Conservation (phyloP, 2,888 invertebrate species). For the Brachycybe producta region DNA sequence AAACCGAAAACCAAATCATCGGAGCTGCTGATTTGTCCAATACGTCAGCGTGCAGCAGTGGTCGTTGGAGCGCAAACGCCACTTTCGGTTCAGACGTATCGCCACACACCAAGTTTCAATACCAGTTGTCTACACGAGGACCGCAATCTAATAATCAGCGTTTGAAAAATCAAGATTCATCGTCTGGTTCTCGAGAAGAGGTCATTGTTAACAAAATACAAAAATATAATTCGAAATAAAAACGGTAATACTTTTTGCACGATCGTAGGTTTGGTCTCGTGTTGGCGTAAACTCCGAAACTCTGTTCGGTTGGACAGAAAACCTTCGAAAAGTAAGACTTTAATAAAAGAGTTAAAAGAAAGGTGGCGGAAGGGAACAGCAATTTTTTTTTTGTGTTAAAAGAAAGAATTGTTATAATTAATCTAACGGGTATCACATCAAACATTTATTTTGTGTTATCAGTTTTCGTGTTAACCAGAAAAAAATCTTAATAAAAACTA, state of each 20-base stretch:
- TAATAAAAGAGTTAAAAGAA: too few species aligned
- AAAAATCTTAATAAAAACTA: too few species aligned
- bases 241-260: background rate
- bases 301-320: conserved; percentile 14
- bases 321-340: conserved; percentile 12
- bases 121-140: conserved; percentile 15
- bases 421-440: too few species aligned
- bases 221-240: background rate
- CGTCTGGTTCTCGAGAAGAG: background rate
- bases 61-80: background rate
- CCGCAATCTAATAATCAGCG: conserved; percentile 13
- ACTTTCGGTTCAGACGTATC: background rate
- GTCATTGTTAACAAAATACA: conserved; percentile 1
- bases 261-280: conserved; percentile 13
- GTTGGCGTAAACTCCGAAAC: conserved; percentile 13
- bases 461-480: too few species aligned
- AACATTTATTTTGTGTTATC: too few species aligned
- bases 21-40: background rate
- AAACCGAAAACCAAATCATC: background rate
- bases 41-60: background rate
- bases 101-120: conserved; percentile 10
- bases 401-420: too few species aligned
- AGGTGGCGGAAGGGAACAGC: too few species aligned
- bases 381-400: too few species aligned
- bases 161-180: conserved; percentile 6